Evolutionary conservation across 2,888 invertebrate species (phyloP), one percentile per base, ranked within the genome.

Genomic region (Heliconius sara): DNA sequence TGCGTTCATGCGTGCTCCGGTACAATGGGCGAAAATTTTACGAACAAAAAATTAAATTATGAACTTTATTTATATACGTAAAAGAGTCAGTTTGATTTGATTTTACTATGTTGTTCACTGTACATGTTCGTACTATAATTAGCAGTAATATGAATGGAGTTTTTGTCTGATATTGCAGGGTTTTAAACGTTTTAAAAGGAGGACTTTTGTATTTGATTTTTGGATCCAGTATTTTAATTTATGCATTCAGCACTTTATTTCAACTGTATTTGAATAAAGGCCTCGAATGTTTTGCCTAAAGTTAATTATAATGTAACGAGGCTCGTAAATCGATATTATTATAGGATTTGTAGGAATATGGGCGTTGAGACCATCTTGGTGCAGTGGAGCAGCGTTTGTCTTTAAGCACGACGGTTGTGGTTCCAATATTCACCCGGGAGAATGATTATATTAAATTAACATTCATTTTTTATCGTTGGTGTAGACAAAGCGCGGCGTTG

Each of bases 1-100:
- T 91, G 91, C 93, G 91, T 92, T 91, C 91, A 93, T 93, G 91
- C 93, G 91, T 93, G 91, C 90, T 87, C 86, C 88, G 87, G 90
- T 91, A 82, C 82, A 74, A 66, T 52, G 57, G 70, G 60, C 79
- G 43, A 71, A 68, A 71, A 52, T 19, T 57, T 34, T 13, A 27
- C n/a, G 52, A 57, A 27, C 1, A 43, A 30, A 57, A 47, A 47
- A 3, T 57, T 6, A 47, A 16, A 81, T 52, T 76, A 67, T 81
- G 65, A 43, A 72, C 79, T 60, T 71, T 82, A 78, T 79, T 60
- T 16, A 10, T 30, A 71, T n/a, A 0, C 9, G 0, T 0, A 22
- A 78, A 79, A 52, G 79, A 65, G 19, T n/a, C 52, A 72, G 30
- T 63, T 66, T 66, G 19, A n/a, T 7, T 66, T 1, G 16, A 7